Evolutionary conservation across 2,113 vertebrate genomes (phyloP).

Genomic region (Chloebia gouldiae): DNA sequence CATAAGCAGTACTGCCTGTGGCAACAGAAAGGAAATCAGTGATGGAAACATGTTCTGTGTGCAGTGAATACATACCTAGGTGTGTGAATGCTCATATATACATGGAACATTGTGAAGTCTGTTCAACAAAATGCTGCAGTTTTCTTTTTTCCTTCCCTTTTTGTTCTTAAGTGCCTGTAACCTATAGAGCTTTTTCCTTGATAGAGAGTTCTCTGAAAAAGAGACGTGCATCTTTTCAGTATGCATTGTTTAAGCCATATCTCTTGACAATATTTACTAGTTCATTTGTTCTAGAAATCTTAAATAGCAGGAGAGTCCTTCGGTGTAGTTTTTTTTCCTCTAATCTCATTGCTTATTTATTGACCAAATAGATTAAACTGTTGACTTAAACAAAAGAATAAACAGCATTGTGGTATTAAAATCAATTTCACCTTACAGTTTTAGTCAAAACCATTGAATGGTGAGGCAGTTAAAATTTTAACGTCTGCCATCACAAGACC

Average conservation of each 20-base stretch:
- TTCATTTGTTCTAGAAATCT: not conserved
- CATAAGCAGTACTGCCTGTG: not conserved
- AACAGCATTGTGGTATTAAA: not conserved
- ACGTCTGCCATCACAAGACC: not conserved
- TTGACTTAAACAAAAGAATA: not conserved
- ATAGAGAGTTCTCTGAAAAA: not conserved
- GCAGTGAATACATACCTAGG: not conserved
- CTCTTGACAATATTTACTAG: not conserved
- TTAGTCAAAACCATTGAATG: not conserved
- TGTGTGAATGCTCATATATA: not conserved
- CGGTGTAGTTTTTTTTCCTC: not conserved
- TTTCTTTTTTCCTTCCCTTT: not conserved
- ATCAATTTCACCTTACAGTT: not conserved
- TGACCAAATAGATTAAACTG: not conserved
- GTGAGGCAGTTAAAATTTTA: not conserved
- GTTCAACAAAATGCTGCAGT: not conserved
- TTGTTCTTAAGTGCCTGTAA: not conserved
- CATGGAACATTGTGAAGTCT: not conserved
- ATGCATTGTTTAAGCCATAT: not conserved
- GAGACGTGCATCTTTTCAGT: not conserved
- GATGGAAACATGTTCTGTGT: not conserved
- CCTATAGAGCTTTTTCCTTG: not conserved
- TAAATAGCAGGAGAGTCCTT: not conserved
- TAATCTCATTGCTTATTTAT: not conserved
- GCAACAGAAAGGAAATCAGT: not conserved